phyloP scores from a whole-genome alignment of 2,113 vertebrate genomes.

The Neofelis nebulosa region DNA sequence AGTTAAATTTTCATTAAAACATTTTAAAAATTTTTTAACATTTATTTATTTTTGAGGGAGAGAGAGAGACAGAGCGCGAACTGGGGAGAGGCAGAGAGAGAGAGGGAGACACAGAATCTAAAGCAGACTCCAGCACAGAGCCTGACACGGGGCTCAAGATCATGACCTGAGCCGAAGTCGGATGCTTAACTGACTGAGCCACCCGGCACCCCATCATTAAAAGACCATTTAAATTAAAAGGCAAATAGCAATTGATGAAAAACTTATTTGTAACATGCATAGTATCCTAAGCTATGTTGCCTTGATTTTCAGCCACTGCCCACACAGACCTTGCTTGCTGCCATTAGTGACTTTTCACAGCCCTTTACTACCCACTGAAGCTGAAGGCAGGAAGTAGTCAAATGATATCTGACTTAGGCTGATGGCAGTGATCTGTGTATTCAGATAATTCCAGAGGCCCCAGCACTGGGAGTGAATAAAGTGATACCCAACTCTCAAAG shows the following conservation, averaged over 20 bases:
- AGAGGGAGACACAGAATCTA: too few species aligned
- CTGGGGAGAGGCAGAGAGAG: too few species aligned
- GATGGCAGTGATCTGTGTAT: background rate
- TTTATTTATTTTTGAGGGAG: too few species aligned
- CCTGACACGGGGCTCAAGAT: accelerated
- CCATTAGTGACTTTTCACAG: background rate
- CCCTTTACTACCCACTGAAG: background rate
- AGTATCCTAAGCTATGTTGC: background rate
- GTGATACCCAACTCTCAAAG: background rate
- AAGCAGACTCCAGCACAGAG: too few species aligned
- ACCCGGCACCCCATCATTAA: background rate
- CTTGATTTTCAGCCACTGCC: background rate
- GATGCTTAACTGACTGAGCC: too few species aligned
- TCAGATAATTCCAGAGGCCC: background rate
- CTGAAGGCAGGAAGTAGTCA: background rate
- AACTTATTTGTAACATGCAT: background rate
- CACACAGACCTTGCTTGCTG: background rate
- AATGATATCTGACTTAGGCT: background rate
- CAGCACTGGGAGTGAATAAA: background rate
- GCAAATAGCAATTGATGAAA: background rate
- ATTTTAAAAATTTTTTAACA: too few species aligned
- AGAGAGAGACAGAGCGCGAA: too few species aligned
- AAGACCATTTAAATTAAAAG: constrained; percentile 11
- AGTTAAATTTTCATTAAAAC: background rate
- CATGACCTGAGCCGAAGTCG: too few species aligned